Evolutionary conservation across 2,888 invertebrate species (phyloP).

Genomic region (Xestia ashworthii): DNA sequence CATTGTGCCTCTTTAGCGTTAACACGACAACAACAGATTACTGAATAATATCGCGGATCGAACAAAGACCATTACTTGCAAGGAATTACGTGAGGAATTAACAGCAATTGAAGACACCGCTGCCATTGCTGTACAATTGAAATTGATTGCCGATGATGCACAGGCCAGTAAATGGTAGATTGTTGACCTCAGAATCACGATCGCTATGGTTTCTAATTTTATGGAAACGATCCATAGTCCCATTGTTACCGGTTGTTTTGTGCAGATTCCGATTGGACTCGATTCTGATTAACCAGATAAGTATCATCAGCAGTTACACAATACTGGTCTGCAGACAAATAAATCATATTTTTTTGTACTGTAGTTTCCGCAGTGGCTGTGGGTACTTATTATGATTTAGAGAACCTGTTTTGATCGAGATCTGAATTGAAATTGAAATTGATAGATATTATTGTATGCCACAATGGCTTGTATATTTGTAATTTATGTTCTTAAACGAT

Average conservation of each 20-base stretch:
- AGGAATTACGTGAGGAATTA: conserved; percentile 60
- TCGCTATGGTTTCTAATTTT: conserved; percentile 76
- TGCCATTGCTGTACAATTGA: conserved; percentile 58
- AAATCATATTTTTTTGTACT: conserved; percentile 12
- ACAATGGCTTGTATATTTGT: not conserved
- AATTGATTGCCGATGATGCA: conserved; percentile 61
- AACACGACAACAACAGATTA: conserved; percentile 32
- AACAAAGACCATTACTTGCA: conserved; percentile 37
- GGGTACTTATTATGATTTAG: not conserved
- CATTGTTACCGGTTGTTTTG: conserved; percentile 59
- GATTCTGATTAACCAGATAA: conserved; percentile 44
- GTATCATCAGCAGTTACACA: conserved; percentile 51
- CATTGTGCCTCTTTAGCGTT: conserved; percentile 12
- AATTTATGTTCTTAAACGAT: not conserved
- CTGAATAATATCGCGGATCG: conserved; percentile 33
- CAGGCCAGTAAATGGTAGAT: conserved; percentile 48
- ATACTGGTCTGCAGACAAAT: conserved; percentile 26
- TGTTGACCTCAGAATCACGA: conserved; percentile 56
- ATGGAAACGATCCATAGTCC: conserved; percentile 66
- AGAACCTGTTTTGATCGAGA: conserved; percentile 17
- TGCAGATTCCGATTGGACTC: conserved; percentile 35
- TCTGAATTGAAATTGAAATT: not conserved
- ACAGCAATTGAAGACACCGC: conserved; percentile 55
- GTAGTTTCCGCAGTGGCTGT: conserved; percentile 3
- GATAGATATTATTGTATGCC: not conserved